Percentiles rank a stretch among this genome's conserved stretches.
phyloP scores from a whole-genome alignment of 2,113 vertebrate species.

The Pelvicachromis taeniatus region DNA sequence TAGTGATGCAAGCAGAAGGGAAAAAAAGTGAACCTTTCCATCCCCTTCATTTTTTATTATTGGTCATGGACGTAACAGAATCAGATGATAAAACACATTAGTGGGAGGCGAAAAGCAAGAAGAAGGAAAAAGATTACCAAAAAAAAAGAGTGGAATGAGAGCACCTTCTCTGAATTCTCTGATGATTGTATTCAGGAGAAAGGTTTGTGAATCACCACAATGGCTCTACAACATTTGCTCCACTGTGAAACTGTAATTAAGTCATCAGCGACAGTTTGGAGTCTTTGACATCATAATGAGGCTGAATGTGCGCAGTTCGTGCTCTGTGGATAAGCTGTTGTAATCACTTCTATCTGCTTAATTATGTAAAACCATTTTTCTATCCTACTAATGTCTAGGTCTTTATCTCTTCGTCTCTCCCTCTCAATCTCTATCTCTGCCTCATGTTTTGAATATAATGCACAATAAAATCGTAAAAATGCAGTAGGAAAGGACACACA shows the following conservation, averaged over 20 bases:
- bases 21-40: neutral
- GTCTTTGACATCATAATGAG: conserved; percentile 78
- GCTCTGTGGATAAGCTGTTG: conserved; percentile 72
- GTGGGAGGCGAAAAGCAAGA: neutral
- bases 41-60: neutral
- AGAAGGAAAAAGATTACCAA: neutral
- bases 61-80: neutral
- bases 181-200: conserved; percentile 39
- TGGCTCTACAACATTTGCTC: conserved; percentile 67
- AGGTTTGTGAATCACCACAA: conserved; percentile 50
- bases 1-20: neutral
- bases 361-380: conserved; percentile 77
- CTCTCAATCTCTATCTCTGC: conserved; percentile 17
- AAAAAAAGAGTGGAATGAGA: neutral
- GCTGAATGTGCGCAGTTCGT: conserved; percentile 65
- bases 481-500: neutral
- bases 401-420: conserved; percentile 26
- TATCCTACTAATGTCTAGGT: conserved; percentile 52
- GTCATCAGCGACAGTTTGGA: conserved; percentile 72
- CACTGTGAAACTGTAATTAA: conserved; percentile 71
- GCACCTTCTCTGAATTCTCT: conserved; percentile 2
- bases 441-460: conserved; percentile 17
- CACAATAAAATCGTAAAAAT: neutral
- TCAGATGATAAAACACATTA: conserved; percentile 13
- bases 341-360: conserved; percentile 77